phyloP scores from a whole-genome alignment of 2,113 vertebrate genomes.

The Scophthalmus maximus region DNA sequence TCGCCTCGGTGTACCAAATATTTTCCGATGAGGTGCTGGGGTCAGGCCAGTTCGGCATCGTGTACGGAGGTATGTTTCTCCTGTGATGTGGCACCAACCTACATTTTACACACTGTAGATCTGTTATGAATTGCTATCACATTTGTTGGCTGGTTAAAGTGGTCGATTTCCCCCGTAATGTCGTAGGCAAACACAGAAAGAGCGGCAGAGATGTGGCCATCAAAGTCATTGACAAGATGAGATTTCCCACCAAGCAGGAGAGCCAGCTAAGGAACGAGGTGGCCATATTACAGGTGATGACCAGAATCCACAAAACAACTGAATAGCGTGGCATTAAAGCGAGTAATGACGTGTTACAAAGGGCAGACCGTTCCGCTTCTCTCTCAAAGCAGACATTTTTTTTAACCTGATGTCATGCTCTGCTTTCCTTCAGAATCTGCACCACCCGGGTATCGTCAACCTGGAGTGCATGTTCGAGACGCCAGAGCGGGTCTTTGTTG shows the following conservation, averaged over 20 bases:
- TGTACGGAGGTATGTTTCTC: conserved; percentile 91
- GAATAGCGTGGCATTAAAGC: not conserved
- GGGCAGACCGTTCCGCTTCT: not conserved
- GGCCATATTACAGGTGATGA: conserved; percentile 95
- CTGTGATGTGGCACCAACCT: not conserved
- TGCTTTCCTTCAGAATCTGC: conserved; percentile 88
- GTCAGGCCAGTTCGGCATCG: conserved; percentile 98
- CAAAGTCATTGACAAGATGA: conserved; percentile 99
- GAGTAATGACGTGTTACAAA: no score
- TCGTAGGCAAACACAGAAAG: conserved; percentile 95
- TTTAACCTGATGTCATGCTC: not conserved
- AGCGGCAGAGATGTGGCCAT: conserved; percentile 98
- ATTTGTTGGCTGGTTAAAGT: accelerated
- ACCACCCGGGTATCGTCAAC: conserved; percentile 98
- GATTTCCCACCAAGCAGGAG: conserved; percentile 98
- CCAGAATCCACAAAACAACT: not conserved
- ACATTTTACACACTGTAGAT: not conserved
- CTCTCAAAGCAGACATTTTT: not conserved
- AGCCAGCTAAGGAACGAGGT: conserved; percentile 99
- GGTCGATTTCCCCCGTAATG: not conserved
- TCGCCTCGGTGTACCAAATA: conserved; percentile 98
- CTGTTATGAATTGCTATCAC: not conserved
- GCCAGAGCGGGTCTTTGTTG: conserved; percentile 96
- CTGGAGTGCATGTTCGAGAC: conserved; percentile 99
- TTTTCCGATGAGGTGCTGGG: conserved; percentile 99